Conservation (phyloP, 2,888 invertebrate species). For the Teleiodes luculella region DNA sequence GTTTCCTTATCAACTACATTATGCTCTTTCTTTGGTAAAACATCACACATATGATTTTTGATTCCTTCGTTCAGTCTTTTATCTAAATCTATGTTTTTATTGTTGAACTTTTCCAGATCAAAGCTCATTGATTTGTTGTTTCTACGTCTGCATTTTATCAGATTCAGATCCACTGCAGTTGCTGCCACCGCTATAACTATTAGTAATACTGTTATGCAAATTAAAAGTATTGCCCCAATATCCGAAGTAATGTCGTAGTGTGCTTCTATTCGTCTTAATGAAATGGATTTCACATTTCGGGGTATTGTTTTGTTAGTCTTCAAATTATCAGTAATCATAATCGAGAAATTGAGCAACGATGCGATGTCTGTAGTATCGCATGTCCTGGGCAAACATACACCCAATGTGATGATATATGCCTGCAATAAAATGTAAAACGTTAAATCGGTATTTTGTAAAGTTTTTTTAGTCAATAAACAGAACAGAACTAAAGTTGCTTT, state of each 20-base stretch:
- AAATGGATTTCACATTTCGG: slow-evolving; percentile 47
- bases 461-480: too few relatives aligned
- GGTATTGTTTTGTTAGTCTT: slow-evolving; percentile 56
- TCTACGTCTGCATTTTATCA: slow-evolving; percentile 46
- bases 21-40: slow-evolving; percentile 28
- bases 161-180: slow-evolving; percentile 63
- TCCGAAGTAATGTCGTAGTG: slow-evolving; percentile 48
- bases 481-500: too few relatives aligned
- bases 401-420: slow-evolving; percentile 57
- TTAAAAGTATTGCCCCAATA: slow-evolving; percentile 46
- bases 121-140: slow-evolving; percentile 52
- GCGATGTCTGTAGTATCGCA: slow-evolving; percentile 63
- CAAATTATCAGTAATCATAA: slow-evolving; percentile 63
- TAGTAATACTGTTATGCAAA: slow-evolving; percentile 46
- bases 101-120: slow-evolving; percentile 56
- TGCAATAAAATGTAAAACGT: slow-evolving; percentile 44
- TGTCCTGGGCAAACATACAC: slow-evolving; percentile 69
- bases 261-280: slow-evolving; percentile 45
- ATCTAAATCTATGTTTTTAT: slow-evolving; percentile 24
- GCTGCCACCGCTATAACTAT: slow-evolving; percentile 53
- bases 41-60: slow-evolving; percentile 27
- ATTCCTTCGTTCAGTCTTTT: slow-evolving; percentile 29
- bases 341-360: slow-evolving; percentile 68
- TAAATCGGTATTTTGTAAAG: too few relatives aligned
- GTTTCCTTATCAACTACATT: slow-evolving; percentile 29